These are phyloP conservation scores for Mythimna loreyi DNA, from an alignment of 2,888 invertebrate species.

Conservation along the genomic window DNA sequence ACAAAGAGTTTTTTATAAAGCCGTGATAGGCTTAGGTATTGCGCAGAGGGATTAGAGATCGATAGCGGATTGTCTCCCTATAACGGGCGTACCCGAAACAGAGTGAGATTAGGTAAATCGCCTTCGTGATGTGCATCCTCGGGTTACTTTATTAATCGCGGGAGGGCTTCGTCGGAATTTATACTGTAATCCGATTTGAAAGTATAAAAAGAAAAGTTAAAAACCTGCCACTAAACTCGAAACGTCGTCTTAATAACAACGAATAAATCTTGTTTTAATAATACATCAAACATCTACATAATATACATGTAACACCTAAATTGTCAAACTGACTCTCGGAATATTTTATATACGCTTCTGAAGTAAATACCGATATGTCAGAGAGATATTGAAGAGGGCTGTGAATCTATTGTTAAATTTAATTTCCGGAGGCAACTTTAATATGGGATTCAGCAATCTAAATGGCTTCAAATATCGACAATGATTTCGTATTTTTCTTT, in stretches of 20 bases:
- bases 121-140: constrained; percentile 73
- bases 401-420: constrained; percentile 49
- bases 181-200: constrained; percentile 22
- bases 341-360: constrained; percentile 29
- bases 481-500: constrained; percentile 3
- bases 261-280: constrained; percentile 4
- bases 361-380: constrained; percentile 40
- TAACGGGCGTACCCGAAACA: constrained; percentile 71
- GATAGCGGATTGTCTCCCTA: constrained; percentile 74
- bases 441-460: constrained; percentile 39
- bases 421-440: constrained; percentile 55
- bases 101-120: constrained; percentile 80
- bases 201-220: background rate
- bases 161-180: constrained; percentile 38
- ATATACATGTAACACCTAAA: background rate
- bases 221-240: background rate
- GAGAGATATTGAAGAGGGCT: constrained; percentile 38
- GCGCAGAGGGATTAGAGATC: constrained; percentile 68
- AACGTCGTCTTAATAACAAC: constrained; percentile 1
- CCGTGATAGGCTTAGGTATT: constrained; percentile 56
- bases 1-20: constrained; percentile 40
- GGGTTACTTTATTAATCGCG: constrained; percentile 69
- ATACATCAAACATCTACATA: constrained; percentile 4
- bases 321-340: constrained; percentile 7
- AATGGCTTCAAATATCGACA: constrained; percentile 34